Base-by-base conservation (phyloP, 2,888 invertebrate species). In the Acanthopleura granulata region DNA sequence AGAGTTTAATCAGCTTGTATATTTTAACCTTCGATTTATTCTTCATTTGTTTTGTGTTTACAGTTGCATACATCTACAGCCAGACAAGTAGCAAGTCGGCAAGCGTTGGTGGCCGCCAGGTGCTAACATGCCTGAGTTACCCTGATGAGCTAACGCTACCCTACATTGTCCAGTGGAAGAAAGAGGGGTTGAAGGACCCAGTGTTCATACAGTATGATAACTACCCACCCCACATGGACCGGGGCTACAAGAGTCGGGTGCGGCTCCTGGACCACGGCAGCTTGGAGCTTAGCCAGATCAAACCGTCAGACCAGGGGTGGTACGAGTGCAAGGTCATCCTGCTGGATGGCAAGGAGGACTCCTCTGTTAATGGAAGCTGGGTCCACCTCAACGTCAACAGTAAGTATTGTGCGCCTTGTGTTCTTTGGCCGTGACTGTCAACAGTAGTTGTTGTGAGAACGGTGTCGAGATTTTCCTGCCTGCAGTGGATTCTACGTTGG, bases 161-260 rank as follows among this genome's bases (percentile, higher is more conserved):
- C 92, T 97, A 97, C 93, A 97, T 98, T 93, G 95, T 98, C 92
- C 97, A 97, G 94, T 98, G 98, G 98, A 96, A 96, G 94, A 98
- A 97, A 95, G 96, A 97, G 95, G 97, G 96, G 18, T 1, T 71
- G 40, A 71, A 71, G 50, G 95, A 96, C 92, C 97, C 97, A 87
- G 97, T 98, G 92, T 97, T 97, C 93, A 97, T 97, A 92, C 97
- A 97, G 96, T 98, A 97, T 93, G 97, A 97, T 93, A 96, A 96
- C 91, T 98, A 98, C 92, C 97, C 97, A 86, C 96, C 97, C 83
- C 98, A 97, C 93, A 96, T 96, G 91, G 97, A 96, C 87, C 95
- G 96, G 83, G 75, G 76, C 30, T 85, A 81, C 77, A 61, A 74
- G 29, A 83, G 75, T 14, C 81, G 86, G 22, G 66, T 74, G 16